A percentile compares a stretch with the other conserved stretches of the same genome.
Evolutionary conservation across 1,140 invertebrate species (phyloP).

Genomic region (Phymorhynchus buccinoides): DNA sequence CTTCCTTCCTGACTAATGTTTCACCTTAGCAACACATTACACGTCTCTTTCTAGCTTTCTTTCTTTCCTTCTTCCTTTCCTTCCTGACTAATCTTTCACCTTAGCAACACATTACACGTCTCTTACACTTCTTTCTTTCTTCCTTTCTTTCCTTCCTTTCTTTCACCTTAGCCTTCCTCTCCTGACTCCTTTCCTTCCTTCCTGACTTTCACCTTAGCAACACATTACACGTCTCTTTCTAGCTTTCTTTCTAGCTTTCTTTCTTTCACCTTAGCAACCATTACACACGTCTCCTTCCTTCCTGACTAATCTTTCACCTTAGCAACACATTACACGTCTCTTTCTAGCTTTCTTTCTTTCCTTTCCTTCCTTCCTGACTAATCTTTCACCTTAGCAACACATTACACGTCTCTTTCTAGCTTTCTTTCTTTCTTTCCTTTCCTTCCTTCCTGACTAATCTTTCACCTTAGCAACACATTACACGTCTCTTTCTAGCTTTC

Average conservation of each 20-base stretch:
- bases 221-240: too few species aligned
- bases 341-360: too few species aligned
- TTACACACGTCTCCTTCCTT: too few species aligned
- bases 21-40: too few species aligned
- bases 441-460: background rate
- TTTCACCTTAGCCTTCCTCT: background rate
- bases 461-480: background rate
- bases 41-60: too few species aligned
- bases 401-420: background rate
- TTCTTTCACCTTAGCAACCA: too few species aligned
- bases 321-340: too few species aligned
- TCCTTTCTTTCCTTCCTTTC: background rate
- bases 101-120: background rate
- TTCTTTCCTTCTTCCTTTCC: background rate
- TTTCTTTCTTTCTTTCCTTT: background rate
- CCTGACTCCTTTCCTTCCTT: background rate
- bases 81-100: too few species aligned
- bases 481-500: background rate
- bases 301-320: too few species aligned
- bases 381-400: too few species aligned
- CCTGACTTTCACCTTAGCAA: conserved; percentile 8
- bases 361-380: too few species aligned
- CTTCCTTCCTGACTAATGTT: background rate
- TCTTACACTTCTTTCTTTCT: background rate
- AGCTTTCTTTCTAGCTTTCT: too few species aligned